phyloP scores from a whole-genome alignment of 2,797 vertebrate species.

The Chelmon rostratus region DNA sequence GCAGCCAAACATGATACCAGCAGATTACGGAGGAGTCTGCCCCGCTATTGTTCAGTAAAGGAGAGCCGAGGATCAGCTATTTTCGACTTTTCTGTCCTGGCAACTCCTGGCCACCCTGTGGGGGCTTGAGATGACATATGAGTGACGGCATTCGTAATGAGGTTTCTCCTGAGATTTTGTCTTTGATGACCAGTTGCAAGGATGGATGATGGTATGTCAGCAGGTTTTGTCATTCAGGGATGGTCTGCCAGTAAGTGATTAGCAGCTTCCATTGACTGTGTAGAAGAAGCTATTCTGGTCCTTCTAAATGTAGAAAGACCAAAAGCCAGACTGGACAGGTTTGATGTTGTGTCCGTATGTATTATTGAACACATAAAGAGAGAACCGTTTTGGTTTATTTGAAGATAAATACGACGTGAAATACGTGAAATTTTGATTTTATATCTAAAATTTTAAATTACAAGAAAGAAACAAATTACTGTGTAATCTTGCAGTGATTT shows the following conservation, averaged over 20 bases:
- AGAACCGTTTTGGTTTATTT: background rate
- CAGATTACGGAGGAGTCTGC: constrained; percentile 57
- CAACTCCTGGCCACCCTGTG: constrained; percentile 36
- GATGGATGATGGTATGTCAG: constrained; percentile 51
- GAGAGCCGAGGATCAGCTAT: constrained; percentile 71
- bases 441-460: constrained; percentile 3
- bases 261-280: constrained; percentile 44
- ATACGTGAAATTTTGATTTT: background rate
- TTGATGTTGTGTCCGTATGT: background rate
- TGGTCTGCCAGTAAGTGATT: constrained; percentile 55
- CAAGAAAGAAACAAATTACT: background rate
- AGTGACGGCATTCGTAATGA: constrained; percentile 34
- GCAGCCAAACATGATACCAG: constrained; percentile 63
- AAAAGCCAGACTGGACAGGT: constrained; percentile 12
- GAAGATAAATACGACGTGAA: background rate
- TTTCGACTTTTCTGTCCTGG: constrained; percentile 70
- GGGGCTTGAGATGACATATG: constrained; percentile 37
- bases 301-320: constrained; percentile 25
- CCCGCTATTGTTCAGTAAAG: constrained; percentile 71
- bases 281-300: constrained; percentile 57
- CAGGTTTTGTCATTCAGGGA: constrained; percentile 45
- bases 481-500: constrained; percentile 1
- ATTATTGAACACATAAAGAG: constrained; percentile 4
- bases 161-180: constrained; percentile 13
- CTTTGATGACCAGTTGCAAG: constrained; percentile 13